These are phyloP conservation scores for Mormyrus proboscirostris DNA, from an alignment of 2,797 vertebrate species.

Conservation along the genomic window DNA sequence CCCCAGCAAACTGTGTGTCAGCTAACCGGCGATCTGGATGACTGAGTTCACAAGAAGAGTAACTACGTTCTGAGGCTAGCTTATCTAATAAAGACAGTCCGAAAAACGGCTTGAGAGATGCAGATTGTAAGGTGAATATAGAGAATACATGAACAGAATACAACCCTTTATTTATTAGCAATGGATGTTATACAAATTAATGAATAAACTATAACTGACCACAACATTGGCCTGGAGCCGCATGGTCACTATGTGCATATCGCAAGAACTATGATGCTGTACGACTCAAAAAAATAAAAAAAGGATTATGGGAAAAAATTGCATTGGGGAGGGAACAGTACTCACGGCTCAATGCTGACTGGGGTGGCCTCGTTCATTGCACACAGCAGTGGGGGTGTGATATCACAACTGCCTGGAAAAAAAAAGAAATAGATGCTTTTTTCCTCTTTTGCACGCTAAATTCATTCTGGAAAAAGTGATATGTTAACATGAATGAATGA, in stretches of 20 bases:
- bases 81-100: neutral
- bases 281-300: neutral
- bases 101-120: neutral
- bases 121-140: neutral
- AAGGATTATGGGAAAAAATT: neutral
- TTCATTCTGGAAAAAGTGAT: neutral
- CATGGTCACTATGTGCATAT: neutral
- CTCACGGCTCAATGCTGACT: constrained; percentile 97
- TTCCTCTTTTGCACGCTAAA: neutral
- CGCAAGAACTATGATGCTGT: neutral
- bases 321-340: constrained; percentile 41
- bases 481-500: neutral
- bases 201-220: neutral
- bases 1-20: neutral
- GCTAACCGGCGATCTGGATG: neutral
- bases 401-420: constrained; percentile 80
- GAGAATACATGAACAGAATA: neutral
- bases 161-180: neutral
- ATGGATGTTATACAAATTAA: neutral
- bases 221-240: neutral
- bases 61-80: neutral
- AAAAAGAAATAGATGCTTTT: neutral
- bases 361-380: constrained; percentile 88
- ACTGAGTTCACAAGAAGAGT: neutral
- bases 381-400: constrained; percentile 84